These are phyloP conservation scores for Lacerta bilineata DNA, from an alignment of 2,797 vertebrate genomes.

Conservation along the genomic window DNA sequence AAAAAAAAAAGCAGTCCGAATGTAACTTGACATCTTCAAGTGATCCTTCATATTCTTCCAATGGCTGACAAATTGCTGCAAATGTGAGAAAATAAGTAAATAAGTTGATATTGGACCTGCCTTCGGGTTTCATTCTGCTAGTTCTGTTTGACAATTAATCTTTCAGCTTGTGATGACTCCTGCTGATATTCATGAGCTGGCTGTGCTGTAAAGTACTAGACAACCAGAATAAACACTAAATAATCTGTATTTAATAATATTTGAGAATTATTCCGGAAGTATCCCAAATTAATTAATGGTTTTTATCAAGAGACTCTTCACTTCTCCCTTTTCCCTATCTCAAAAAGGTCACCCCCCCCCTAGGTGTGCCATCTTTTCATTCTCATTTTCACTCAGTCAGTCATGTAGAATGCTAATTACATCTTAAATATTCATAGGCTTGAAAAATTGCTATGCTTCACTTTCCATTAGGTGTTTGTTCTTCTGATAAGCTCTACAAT, in stretches of 20 bases:
- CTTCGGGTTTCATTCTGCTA: neutral
- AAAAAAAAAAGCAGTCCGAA: neutral
- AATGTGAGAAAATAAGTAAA: neutral
- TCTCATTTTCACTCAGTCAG: neutral
- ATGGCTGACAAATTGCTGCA: constrained; percentile 1
- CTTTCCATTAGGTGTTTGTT: neutral
- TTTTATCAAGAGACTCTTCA: constrained; percentile 16
- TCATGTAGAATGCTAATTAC: neutral
- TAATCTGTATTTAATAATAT: neutral
- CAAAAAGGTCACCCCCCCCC: neutral
- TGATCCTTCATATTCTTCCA: neutral
- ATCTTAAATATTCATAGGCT: constrained; percentile 1
- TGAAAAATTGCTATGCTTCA: neutral
- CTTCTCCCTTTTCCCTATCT: neutral
- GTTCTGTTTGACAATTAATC: neutral
- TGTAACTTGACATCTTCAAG: neutral
- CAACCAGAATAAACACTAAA: neutral
- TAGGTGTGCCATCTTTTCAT: neutral
- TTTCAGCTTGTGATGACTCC: neutral
- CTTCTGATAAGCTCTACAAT: neutral
- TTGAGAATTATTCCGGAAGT: neutral
- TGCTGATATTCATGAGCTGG: neutral
- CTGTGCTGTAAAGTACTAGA: neutral
- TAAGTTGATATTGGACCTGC: neutral
- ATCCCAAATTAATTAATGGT: neutral